Conservation (phyloP, 2,113 vertebrate genomes). For the Chelonoidis abingdonii region DNA sequence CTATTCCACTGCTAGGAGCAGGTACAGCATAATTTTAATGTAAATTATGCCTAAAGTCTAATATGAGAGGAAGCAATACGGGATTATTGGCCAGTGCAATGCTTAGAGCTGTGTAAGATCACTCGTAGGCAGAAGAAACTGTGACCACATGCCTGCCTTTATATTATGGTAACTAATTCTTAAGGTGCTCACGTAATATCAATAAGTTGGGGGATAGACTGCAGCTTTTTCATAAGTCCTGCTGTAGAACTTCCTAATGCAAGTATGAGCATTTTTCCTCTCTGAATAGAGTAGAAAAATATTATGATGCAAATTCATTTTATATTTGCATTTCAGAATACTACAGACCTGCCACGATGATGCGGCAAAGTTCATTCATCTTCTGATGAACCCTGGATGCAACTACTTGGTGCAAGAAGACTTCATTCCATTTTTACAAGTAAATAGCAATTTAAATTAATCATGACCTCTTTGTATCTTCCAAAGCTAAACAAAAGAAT, state of each 20-base stretch:
- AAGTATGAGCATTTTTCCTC: background rate
- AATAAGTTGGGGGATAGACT: background rate
- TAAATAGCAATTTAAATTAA: slow-evolving; percentile 64
- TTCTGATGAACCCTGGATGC: slow-evolving; percentile 92
- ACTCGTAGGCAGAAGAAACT: background rate
- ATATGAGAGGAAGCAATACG: background rate
- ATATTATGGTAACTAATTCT: background rate
- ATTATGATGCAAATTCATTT: background rate
- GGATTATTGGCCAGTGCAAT: background rate
- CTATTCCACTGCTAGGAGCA: background rate
- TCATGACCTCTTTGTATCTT: background rate
- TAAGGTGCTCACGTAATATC: background rate
- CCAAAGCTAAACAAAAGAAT: background rate
- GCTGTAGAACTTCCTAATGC: background rate
- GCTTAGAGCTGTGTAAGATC: background rate
- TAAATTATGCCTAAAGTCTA: background rate
- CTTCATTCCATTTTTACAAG: slow-evolving; percentile 97
- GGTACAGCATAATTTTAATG: background rate
- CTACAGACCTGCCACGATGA: slow-evolving; percentile 95
- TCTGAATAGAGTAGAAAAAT: background rate
- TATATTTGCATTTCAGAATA: slow-evolving; percentile 73
- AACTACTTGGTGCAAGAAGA: slow-evolving; percentile 96
- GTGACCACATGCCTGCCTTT: too few species aligned
- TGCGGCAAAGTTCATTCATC: slow-evolving; percentile 93
- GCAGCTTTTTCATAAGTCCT: background rate